Evolutionary conservation across 2,888 invertebrate species (phyloP).

Genomic region (Orthonevra nobilis): DNA sequence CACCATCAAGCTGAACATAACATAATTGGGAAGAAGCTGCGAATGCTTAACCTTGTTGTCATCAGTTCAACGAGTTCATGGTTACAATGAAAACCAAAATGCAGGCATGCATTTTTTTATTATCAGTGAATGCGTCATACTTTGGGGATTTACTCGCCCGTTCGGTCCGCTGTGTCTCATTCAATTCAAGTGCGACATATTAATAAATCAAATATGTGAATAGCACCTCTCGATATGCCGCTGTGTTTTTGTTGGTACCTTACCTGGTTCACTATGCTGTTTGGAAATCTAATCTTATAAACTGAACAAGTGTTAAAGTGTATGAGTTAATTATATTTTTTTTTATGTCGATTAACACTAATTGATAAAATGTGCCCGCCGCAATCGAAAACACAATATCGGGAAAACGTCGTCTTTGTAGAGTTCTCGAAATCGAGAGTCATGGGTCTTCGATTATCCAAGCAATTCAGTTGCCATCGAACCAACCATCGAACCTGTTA

Average conservation of each 20-base stretch:
- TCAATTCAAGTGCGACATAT: neutral
- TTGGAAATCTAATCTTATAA: slow-evolving; percentile 23
- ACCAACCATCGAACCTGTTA: slow-evolving; percentile 75
- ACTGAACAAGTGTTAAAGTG: slow-evolving; percentile 2
- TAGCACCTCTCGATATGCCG: neutral
- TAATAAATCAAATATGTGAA: too few species aligned
- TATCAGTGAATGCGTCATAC: neutral
- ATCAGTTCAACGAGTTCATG: too few species aligned
- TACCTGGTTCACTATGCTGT: too few species aligned
- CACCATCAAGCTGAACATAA: too few species aligned
- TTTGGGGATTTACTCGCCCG: too few species aligned
- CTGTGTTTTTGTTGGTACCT: too few species aligned
- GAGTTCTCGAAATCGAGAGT: neutral
- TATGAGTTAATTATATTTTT: neutral
- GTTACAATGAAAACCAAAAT: too few species aligned
- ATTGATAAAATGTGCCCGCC: slow-evolving; percentile 8
- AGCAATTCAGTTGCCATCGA: slow-evolving; percentile 74
- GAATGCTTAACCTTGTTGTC: too few species aligned
- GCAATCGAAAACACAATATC: slow-evolving; percentile 10
- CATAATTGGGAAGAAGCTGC: too few species aligned
- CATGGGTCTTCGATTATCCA: slow-evolving; percentile 41
- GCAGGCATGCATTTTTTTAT: neutral
- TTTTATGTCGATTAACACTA: slow-evolving; percentile 10
- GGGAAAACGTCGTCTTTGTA: slow-evolving; percentile 6
- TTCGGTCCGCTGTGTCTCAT: too few species aligned